Evolutionary conservation across 2,113 vertebrate genomes (phyloP).

Genomic region (Nothoprocta pentlandii): DNA sequence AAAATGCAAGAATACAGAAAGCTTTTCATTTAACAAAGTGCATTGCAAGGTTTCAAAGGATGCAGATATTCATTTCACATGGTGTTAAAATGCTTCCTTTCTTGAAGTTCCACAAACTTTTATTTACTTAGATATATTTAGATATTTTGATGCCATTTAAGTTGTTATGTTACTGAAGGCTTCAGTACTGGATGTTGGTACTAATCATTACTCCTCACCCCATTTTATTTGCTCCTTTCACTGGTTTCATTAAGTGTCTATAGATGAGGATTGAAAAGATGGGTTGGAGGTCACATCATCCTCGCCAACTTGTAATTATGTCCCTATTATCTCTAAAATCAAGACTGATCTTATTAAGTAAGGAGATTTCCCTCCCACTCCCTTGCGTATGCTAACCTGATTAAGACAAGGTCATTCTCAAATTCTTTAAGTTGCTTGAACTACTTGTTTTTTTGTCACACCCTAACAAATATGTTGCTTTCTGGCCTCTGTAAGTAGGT

Average conservation of each 20-base stretch:
- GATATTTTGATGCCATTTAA: background rate
- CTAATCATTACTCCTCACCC: background rate
- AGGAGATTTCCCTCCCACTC: constrained; percentile 70
- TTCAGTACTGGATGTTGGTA: background rate
- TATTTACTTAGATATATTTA: background rate
- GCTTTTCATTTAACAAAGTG: background rate
- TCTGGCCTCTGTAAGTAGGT: background rate
- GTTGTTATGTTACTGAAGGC: background rate
- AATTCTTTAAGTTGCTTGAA: constrained; percentile 63
- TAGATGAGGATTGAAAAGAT: constrained; percentile 59
- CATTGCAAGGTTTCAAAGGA: background rate
- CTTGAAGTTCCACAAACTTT: background rate
- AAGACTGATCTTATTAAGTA: constrained; percentile 77
- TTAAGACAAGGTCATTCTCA: constrained; percentile 69
- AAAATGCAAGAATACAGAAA: background rate
- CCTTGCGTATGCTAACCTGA: constrained; percentile 62
- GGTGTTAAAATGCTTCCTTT: background rate
- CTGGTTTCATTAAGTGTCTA: constrained; percentile 46
- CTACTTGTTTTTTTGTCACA: constrained; percentile 57
- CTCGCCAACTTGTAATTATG: constrained; percentile 68
- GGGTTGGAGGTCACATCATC: constrained; percentile 69
- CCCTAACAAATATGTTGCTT: constrained; percentile 46
- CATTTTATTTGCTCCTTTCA: constrained; percentile 57
- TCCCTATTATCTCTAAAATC: constrained; percentile 74
- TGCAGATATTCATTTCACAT: background rate